Evolutionary conservation across 35 echinoderm and acorn worm genomes (phyloP).

Genomic region (Heliocidaris erythrogramma): DNA sequence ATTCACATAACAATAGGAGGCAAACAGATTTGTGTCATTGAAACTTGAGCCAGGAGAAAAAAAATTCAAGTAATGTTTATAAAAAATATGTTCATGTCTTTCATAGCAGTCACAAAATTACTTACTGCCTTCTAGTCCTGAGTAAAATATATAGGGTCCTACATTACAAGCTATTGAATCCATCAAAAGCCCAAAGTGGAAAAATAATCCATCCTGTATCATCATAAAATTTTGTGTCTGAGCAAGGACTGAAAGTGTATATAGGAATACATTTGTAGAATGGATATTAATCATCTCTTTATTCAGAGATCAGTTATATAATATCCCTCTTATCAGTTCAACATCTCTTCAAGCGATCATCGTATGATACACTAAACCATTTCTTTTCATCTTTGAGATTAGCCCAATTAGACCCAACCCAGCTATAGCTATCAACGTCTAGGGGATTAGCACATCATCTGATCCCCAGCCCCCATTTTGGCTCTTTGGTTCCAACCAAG

Average conservation of each 20-base stretch:
- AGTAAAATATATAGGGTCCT: neutral
- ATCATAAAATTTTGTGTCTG: neutral
- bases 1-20: neutral
- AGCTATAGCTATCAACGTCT: neutral
- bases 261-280: neutral
- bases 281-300: neutral
- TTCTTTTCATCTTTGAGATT: neutral
- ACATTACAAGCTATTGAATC: neutral
- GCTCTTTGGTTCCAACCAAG: neutral
- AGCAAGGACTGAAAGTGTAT: neutral
- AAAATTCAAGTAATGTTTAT: too few relatives aligned
- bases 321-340: neutral
- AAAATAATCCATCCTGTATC: neutral
- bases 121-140: too few relatives aligned
- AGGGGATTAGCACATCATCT: neutral
- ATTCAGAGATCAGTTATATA: neutral
- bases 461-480: neutral
- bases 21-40: neutral
- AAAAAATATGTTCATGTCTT: too few relatives aligned
- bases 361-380: neutral
- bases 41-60: neutral
- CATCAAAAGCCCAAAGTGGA: neutral
- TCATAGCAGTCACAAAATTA: too few relatives aligned
- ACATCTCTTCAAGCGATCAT: neutral
- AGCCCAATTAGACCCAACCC: conserved; percentile 8